A percentile compares a stretch with the other conserved stretches of the same genome.
Evolutionary conservation across 2,797 vertebrate genomes (phyloP).

Genomic region (Peromyscus aztecus): DNA sequence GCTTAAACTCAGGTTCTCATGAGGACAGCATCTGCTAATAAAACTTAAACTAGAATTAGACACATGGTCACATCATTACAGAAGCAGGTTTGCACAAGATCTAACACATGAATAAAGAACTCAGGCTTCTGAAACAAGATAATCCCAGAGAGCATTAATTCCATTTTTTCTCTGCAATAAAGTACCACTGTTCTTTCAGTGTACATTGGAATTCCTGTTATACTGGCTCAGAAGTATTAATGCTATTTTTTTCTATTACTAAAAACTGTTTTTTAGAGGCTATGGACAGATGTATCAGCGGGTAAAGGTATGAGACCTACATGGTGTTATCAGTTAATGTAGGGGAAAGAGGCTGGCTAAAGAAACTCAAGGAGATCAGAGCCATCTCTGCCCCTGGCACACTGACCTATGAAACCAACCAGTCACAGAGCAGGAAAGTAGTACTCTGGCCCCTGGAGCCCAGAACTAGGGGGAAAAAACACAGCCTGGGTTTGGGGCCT

Average conservation of each 20-base stretch:
- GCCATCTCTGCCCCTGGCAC: too few species aligned
- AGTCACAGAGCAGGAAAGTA: too few species aligned
- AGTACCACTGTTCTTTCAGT: not conserved
- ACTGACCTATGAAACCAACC: too few species aligned
- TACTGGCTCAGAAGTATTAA: not conserved
- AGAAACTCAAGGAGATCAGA: too few species aligned
- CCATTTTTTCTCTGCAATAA: not conserved
- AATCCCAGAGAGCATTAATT: not conserved
- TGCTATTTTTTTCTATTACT: not conserved
- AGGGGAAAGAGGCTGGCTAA: too few species aligned
- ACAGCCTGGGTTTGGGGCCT: too few species aligned
- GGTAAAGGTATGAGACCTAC: not conserved
- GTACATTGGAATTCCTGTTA: not conserved
- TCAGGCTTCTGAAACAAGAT: not conserved
- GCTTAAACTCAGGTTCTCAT: not conserved
- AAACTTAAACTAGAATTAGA: not conserved
- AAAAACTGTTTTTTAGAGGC: not conserved
- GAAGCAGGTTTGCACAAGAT: not conserved
- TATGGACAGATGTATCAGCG: not conserved
- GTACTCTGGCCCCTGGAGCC: too few species aligned
- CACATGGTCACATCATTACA: not conserved
- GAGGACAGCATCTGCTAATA: not conserved
- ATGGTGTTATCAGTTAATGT: not conserved
- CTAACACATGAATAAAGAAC: not conserved
- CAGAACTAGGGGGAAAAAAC: too few species aligned